These are phyloP conservation scores for Drosophila bipectinata DNA, from an alignment of 1,140 invertebrate genomes.

Conservation along the genomic window DNA sequence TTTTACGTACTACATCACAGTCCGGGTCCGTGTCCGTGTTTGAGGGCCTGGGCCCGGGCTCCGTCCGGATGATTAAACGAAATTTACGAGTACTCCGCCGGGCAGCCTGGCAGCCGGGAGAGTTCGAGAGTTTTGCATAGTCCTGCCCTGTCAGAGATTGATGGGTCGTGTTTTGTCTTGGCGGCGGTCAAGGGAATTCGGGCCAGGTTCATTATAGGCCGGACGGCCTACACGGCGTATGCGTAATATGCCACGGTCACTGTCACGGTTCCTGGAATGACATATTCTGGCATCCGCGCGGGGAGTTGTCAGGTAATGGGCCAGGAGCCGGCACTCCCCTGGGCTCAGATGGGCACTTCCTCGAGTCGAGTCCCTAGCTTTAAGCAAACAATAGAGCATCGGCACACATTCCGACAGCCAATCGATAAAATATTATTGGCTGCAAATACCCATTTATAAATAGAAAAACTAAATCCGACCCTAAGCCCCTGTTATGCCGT, in stretches of 20 bases:
- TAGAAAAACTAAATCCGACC: background rate
- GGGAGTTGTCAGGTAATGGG: background rate
- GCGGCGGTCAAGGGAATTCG: conserved; percentile 23
- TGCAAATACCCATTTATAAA: background rate
- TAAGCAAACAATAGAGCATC: too few relatives aligned
- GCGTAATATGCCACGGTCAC: conserved; percentile 32
- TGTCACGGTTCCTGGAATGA: background rate
- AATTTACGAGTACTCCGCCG: conserved; percentile 65
- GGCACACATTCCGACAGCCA: background rate
- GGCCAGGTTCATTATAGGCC: conserved; percentile 46
- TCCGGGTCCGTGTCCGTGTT: conserved; percentile 16
- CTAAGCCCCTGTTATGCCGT: background rate
- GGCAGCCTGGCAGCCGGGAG: conserved; percentile 1
- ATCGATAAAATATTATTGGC: background rate
- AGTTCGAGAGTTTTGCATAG: conserved; percentile 60
- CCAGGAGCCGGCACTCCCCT: background rate
- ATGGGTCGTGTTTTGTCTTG: conserved; percentile 67
- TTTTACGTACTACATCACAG: conserved; percentile 67
- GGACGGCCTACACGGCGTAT: conserved; percentile 55
- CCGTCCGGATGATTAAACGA: conserved; percentile 72
- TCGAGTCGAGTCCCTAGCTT: too few relatives aligned
- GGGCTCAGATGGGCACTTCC: too few relatives aligned
- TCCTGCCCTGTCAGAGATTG: conserved; percentile 65
- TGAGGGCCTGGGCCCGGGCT: background rate
- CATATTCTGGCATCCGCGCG: background rate